Percentiles rank a stretch among this genome's conserved stretches.
Evolutionary conservation across 1,140 invertebrate species (phyloP).

Genomic region (Leptinotarsa lineolata): DNA sequence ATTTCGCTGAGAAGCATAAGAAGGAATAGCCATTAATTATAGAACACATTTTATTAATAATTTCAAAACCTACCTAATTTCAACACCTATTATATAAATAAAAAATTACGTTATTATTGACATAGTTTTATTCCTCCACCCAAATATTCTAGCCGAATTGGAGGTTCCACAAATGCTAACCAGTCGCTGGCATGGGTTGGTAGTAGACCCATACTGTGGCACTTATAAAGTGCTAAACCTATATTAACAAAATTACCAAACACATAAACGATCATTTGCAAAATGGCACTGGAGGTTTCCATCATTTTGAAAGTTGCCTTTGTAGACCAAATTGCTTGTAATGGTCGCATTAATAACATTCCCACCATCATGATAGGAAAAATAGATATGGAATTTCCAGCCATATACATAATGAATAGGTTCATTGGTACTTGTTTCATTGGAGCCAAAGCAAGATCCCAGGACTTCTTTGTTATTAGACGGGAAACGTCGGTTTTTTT

Average conservation of each 20-base stretch:
- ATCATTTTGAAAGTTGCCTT: constrained; percentile 94
- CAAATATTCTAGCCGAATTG: constrained; percentile 83
- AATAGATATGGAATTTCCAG: constrained; percentile 97
- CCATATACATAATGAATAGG: constrained; percentile 99
- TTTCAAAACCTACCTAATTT: constrained; percentile 28
- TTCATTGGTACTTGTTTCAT: constrained; percentile 98
- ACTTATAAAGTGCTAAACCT: constrained; percentile 94
- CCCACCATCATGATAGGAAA: constrained; percentile 99
- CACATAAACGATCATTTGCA: constrained; percentile 94
- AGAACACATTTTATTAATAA: constrained; percentile 24
- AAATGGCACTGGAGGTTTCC: constrained; percentile 87
- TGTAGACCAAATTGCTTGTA: constrained; percentile 92
- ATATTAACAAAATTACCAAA: constrained; percentile 95
- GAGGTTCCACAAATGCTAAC: constrained; percentile 96
- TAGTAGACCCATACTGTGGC: constrained; percentile 96
- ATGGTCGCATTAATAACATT: constrained; percentile 94
- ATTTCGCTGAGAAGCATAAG: constrained; percentile 69
- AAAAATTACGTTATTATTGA: constrained; percentile 52
- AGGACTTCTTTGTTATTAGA: constrained; percentile 92
- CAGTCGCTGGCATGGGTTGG: constrained; percentile 98
- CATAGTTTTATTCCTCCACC: constrained; percentile 80
- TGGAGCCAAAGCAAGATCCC: constrained; percentile 95
- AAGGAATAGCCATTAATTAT: constrained; percentile 53
- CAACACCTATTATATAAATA: constrained; percentile 40
- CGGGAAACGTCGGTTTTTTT: constrained; percentile 77